Base-by-base conservation (phyloP, 1,140 invertebrate genomes). In the Meloidogyne chitwoodi region DNA sequence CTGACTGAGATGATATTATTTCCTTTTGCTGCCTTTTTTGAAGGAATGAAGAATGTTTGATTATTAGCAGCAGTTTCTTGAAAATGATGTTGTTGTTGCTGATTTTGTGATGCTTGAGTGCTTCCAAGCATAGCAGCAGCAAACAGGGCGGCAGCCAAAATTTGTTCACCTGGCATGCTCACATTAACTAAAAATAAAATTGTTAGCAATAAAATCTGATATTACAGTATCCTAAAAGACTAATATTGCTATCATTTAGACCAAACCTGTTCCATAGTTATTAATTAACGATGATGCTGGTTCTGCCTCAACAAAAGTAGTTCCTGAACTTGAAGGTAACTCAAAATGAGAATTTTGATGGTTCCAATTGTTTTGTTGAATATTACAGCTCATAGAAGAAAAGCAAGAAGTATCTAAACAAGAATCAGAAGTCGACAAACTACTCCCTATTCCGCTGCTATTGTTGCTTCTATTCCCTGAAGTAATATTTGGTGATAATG, bases 51-150 rank as follows among this genome's bases (percentile, higher is more conserved):
- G 12, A 72, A 19, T 8, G 24, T 34, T n/a, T 12, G 12, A 16
- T 72, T 61, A 38, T 26, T 41, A 27, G n/a, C 24, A 56, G 48
- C 26, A 41, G 38, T 8, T 38, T 61, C 24, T 8, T 61, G 61
- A 44, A 44, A 61, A 41, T 44, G 29, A 22, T 70, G 19, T 48
- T 27, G 12, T 19, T n/a, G 68, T 19, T 26, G 27, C n/a, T 70
- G 68, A 27, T 11, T 44, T 22, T 44, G 68, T 27, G 68, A 27
- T 64, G 24, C 2, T 19, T 61, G 38, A 19, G 71, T 22, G 26
- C 38, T 73, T 41, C 71, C 71, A 34, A 73, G 24, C 71, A 73
- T 63, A 22, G 71, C 71, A 14, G 56, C 71, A 34, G 71, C 71
- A 24, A 64, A 73, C 4, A 73, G n/a, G n/a, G 71, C 71, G 4